Base-by-base conservation (phyloP, 1,140 invertebrate genomes). In the Semibalanus balanoides region DNA sequence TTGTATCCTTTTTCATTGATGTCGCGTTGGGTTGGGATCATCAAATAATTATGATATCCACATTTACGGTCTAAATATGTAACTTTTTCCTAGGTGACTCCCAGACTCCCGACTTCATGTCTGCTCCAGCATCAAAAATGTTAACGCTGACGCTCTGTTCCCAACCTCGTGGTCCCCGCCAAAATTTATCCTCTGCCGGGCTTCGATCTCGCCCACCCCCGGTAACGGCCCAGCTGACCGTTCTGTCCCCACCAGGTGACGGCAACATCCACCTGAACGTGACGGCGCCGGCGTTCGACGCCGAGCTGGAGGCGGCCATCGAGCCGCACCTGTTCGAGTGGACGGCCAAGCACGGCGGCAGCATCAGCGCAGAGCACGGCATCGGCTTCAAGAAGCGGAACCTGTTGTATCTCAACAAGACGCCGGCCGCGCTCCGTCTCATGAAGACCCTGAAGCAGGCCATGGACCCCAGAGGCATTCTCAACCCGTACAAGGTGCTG, bases 401-500 rank as follows among this genome's bases (percentile, higher is more conserved):
- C 76, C 96, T 90, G 83, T 88, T 98, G 25, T 88, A 90, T 78
- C 92, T 92, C 83, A 93, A 92, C 40, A 97, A 96, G 86, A 88
- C 89, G 73, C 74, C 85, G 25, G 86, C 88, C 35, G 90, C 92
- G 0, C 88, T 98, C 29, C 79, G 85, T 5, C 83, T 95, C 0
- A 98, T 98, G 95, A 88, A 88, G 51, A 83, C 90, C 31, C 82
- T 98, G 22, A 99, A 98, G 83, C 84, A 84, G 40, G 80, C 93
- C 3, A 90, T 98, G 86, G 97, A 99, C 86, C 96, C 96, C 0
- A 94, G 95, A 74, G 87, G 88, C 43, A 98, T 98, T 80, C 86
- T 99, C 0, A 99, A 98, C 84, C 96, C 96, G 0, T 99, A 98
- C 81, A 99, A 99, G 87, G 90, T 96, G 25, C 83, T 95, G 69